A percentile compares a stretch with the other conserved stretches of the same genome.
These are phyloP conservation scores for Heliconius melpomene DNA, from an alignment of 1,140 invertebrate species.

Conservation along the genomic window DNA sequence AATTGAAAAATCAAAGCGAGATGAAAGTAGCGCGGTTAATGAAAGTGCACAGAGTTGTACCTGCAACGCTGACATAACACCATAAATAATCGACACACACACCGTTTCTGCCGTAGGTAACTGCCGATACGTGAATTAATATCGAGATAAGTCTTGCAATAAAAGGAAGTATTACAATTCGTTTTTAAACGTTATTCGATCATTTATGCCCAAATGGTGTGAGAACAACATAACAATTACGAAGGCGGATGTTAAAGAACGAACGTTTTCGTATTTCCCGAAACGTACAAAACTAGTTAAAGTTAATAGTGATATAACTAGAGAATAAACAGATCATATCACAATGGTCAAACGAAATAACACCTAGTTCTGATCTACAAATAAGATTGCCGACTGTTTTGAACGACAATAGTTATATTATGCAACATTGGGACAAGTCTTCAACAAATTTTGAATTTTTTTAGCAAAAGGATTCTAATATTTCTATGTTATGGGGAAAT, in stretches of 20 bases:
- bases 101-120: not conserved
- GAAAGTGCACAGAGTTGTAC: constrained; percentile 42
- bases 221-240: constrained; percentile 43
- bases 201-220: constrained; percentile 36
- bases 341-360: constrained; percentile 40
- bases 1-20: constrained; percentile 24
- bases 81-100: constrained; percentile 42
- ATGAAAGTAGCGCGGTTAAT: constrained; percentile 43
- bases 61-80: constrained; percentile 35
- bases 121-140: constrained; percentile 30
- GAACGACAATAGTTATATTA: not conserved
- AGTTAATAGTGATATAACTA: constrained; percentile 43
- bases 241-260: constrained; percentile 46
- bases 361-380: constrained; percentile 30
- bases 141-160: constrained; percentile 43
- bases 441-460: not conserved
- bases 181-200: constrained; percentile 20
- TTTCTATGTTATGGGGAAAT: constrained; percentile 28
- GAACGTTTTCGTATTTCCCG: constrained; percentile 43
- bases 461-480: constrained; percentile 6
- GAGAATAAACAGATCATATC: constrained; percentile 36
- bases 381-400: constrained; percentile 22
- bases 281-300: constrained; percentile 26
- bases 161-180: constrained; percentile 41
- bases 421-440: not conserved